These are phyloP conservation scores for Aphelenchoides bicaudatus DNA, from an alignment of 2,888 invertebrate genomes.

Conservation along the genomic window DNA sequence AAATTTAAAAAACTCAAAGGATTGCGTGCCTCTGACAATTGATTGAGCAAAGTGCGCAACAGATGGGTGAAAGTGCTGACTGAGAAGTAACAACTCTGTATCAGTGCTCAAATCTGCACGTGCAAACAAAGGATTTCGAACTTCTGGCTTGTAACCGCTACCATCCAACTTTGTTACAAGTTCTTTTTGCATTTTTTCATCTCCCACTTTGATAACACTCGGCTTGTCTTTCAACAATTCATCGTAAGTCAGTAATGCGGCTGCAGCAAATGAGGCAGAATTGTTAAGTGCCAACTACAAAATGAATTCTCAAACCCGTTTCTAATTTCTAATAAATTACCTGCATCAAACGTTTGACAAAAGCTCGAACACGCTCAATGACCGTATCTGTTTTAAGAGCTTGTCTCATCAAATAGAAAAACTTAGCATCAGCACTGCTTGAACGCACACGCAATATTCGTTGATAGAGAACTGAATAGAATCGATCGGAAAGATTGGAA, in stretches of 20 bases:
- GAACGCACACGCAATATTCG: constrained; percentile 73
- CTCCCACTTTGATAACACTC: constrained; percentile 25
- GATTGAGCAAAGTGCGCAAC: constrained; percentile 81
- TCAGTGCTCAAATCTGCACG: constrained; percentile 73
- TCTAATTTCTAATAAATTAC: constrained; percentile 66
- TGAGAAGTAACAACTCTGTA: constrained; percentile 73
- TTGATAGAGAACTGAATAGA: constrained; percentile 80
- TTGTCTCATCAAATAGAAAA: constrained; percentile 81
- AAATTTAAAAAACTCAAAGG: neutral
- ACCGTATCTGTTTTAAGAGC: constrained; percentile 77
- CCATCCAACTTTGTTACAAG: constrained; percentile 15
- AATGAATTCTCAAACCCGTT: constrained; percentile 64
- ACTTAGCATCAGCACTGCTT: constrained; percentile 70
- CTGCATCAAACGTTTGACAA: constrained; percentile 79
- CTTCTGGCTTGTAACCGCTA: constrained; percentile 65
- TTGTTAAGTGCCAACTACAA: constrained; percentile 70
- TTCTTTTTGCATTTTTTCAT: constrained; percentile 49
- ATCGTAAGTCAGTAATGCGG: constrained; percentile 75
- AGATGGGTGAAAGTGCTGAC: constrained; percentile 82
- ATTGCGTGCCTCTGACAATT: constrained; percentile 63
- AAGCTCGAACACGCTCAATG: constrained; percentile 72
- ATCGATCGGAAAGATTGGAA: constrained; percentile 63
- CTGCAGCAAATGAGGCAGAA: constrained; percentile 76
- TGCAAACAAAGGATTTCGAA: constrained; percentile 79
- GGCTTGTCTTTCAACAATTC: constrained; percentile 66